Evolutionary conservation across 2,888 invertebrate species (phyloP).

Genomic region (Lepidocyrtoides sp.): DNA sequence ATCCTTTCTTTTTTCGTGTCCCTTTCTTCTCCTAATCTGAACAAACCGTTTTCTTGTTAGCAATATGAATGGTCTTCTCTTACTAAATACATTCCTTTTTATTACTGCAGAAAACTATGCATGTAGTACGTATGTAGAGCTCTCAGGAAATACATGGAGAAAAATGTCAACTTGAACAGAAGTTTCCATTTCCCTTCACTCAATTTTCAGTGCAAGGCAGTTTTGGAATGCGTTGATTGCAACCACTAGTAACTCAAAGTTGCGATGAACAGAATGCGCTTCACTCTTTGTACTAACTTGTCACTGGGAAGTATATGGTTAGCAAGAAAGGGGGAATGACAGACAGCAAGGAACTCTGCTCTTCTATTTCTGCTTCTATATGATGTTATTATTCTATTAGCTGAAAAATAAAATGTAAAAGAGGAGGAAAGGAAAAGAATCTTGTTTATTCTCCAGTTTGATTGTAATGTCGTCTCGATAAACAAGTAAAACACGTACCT

Average conservation of each 20-base stretch:
- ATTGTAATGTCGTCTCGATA: conserved; percentile 50
- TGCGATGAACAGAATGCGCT: conserved; percentile 1
- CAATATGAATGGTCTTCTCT: too few relatives aligned
- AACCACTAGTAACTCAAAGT: not conserved
- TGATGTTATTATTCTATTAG: not conserved
- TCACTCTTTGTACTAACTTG: not conserved
- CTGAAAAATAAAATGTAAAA: not conserved
- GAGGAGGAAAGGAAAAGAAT: conserved; percentile 7
- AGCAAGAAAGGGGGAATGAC: not conserved
- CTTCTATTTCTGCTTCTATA: not conserved
- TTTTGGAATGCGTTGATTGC: conserved; percentile 53
- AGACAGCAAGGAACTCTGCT: not conserved
- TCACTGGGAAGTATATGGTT: too few relatives aligned
- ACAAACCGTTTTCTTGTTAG: conserved; percentile 28
- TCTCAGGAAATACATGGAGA: not conserved
- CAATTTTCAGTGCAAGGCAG: not conserved
- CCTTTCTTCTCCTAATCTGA: conserved; percentile 56
- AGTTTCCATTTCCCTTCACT: not conserved
- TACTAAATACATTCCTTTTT: too few relatives aligned
- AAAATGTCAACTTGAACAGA: conserved; percentile 50
- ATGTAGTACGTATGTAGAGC: too few relatives aligned
- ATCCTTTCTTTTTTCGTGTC: conserved; percentile 27
- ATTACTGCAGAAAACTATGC: conserved; percentile 11
- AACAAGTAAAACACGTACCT: conserved; percentile 6
- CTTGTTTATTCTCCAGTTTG: conserved; percentile 48